Evolutionary conservation across 2,797 vertebrate genomes (phyloP).

Genomic region (Dallia pectoralis): DNA sequence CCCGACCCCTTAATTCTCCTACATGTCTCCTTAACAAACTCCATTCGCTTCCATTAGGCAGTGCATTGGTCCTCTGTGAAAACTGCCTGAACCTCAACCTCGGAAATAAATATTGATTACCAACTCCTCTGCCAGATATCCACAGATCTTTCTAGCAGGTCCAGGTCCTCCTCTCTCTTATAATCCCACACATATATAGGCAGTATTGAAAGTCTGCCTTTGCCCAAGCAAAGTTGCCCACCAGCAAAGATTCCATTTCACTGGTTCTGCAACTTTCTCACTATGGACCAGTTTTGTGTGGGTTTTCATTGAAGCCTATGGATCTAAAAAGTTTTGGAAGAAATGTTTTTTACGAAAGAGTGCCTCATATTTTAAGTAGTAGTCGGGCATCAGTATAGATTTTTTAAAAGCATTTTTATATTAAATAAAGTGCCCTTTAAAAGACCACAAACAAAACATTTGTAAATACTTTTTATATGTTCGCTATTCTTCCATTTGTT

Average conservation of each 20-base stretch:
- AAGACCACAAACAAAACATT: no score
- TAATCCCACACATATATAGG: neutral
- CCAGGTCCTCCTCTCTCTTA: neutral
- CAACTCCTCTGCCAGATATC: conserved; percentile 45
- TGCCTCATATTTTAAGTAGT: no score
- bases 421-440: no score
- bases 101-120: conserved; percentile 52
- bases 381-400: no score
- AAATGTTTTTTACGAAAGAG: neutral
- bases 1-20: neutral
- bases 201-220: conserved; percentile 4
- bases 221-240: conserved; percentile 9
- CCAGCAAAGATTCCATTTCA: neutral
- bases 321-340: neutral
- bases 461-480: no score
- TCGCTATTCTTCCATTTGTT: no score
- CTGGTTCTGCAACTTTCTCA: neutral
- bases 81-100: conserved; percentile 47
- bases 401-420: no score
- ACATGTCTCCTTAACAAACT: conserved; percentile 2
- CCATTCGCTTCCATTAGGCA: conserved; percentile 31
- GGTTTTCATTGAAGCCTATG: neutral
- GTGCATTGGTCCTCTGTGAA: conserved; percentile 44
- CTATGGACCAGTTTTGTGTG: neutral
- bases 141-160: conserved; percentile 2